Evolutionary conservation across 2,113 vertebrate species (phyloP).

Genomic region (Plecotus auritus): DNA sequence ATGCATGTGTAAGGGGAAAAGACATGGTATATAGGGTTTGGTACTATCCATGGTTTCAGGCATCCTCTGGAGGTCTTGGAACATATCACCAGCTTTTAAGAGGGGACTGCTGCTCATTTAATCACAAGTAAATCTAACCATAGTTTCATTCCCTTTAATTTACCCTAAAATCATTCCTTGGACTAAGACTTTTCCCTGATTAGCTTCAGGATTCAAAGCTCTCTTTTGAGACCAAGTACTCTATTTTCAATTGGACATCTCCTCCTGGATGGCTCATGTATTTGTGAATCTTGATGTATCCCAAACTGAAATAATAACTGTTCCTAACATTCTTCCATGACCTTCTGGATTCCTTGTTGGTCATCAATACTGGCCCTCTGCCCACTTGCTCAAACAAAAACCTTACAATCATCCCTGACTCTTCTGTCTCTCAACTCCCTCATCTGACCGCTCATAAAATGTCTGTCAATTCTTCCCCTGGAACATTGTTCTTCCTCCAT

Average conservation of each 20-base stretch:
- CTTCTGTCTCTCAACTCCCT: not conserved
- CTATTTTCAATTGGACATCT: not conserved
- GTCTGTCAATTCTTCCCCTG: not conserved
- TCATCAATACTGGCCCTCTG: not conserved
- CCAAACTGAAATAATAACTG: not conserved
- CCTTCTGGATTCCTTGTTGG: not conserved
- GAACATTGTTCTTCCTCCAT: not conserved
- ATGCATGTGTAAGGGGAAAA: not conserved
- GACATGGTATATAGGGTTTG: not conserved
- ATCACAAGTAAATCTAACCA: not conserved
- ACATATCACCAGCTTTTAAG: not conserved
- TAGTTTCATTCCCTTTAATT: constrained; percentile 7
- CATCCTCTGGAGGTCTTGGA: not conserved
- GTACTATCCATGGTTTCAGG: not conserved
- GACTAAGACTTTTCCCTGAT: not conserved
- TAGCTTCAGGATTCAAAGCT: not conserved
- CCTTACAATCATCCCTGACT: not conserved
- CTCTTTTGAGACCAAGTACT: not conserved
- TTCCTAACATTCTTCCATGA: too few species aligned
- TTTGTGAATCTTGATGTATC: not conserved
- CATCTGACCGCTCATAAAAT: not conserved
- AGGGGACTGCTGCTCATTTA: not conserved
- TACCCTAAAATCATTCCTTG: not conserved
- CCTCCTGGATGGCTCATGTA: not conserved
- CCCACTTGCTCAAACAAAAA: not conserved